Evolutionary conservation across 2,797 vertebrate species (phyloP).

Genomic region (Acanthurus leucopareius): DNA sequence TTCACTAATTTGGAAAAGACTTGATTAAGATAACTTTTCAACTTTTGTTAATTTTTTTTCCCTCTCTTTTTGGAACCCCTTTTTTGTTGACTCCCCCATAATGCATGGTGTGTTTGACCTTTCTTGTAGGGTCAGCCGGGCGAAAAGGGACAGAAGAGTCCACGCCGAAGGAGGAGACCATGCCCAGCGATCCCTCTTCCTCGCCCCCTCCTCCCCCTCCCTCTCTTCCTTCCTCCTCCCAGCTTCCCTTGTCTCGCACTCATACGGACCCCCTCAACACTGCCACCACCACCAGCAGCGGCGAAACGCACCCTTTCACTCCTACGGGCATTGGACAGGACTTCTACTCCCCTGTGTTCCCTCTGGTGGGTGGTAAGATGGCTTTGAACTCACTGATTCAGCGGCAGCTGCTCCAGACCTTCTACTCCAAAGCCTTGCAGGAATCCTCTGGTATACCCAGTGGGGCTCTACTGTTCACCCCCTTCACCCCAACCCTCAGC

Average conservation of each 20-base stretch:
- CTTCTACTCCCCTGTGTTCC: conserved; percentile 96
- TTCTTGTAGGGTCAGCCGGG: conserved; percentile 99
- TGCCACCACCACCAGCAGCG: conserved; percentile 93
- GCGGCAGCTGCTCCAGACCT: conserved; percentile 97
- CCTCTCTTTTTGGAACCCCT: conserved; percentile 88
- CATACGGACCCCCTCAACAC: conserved; percentile 91
- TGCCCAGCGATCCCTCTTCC: conserved; percentile 85
- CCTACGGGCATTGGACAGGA: conserved; percentile 97
- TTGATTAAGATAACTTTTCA: conserved; percentile 76
- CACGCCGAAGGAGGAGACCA: conserved; percentile 88
- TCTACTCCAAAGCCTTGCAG: conserved; percentile 99
- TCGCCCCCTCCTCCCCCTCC: conserved; percentile 82
- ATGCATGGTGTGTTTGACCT: conserved; percentile 99
- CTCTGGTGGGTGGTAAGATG: conserved; percentile 96
- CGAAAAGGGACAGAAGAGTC: conserved; percentile 98
- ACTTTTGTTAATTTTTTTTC: conserved; percentile 76
- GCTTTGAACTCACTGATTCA: conserved; percentile 98
- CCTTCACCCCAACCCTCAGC: conserved; percentile 94
- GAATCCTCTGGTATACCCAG: conserved; percentile 87
- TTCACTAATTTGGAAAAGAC: conserved; percentile 78
- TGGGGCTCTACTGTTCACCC: conserved; percentile 95
- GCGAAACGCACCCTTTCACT: conserved; percentile 96
- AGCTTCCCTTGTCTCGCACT: conserved; percentile 87
- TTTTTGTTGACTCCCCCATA: conserved; percentile 98
- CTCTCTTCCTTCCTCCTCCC: conserved; percentile 87